Percentiles rank a stretch among this genome's conserved stretches.
Evolutionary conservation across 2,888 invertebrate genomes (phyloP).

Genomic region (Folsomia manolachei): DNA sequence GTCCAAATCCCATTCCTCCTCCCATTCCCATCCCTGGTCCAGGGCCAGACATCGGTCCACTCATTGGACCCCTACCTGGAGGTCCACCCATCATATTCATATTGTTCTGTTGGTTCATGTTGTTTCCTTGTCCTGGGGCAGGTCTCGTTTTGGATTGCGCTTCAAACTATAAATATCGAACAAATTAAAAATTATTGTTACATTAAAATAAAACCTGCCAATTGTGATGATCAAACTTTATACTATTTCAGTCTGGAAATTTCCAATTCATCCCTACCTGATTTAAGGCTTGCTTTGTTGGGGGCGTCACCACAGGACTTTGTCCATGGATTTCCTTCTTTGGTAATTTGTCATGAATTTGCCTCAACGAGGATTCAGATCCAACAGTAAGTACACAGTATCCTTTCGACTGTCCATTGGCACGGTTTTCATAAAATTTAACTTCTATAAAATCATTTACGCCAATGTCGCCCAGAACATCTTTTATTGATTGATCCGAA

Average conservation of each 20-base stretch:
- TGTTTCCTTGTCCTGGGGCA: constrained; percentile 66
- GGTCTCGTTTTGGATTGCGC: constrained; percentile 88
- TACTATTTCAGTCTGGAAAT: too few species aligned
- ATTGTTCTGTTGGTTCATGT: constrained; percentile 27
- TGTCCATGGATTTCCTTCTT: constrained; percentile 95
- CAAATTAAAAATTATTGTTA: background rate
- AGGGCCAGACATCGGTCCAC: constrained; percentile 12
- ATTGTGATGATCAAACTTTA: too few species aligned
- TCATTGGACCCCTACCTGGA: constrained; percentile 28
- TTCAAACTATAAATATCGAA: constrained; percentile 68
- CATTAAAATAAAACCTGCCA: constrained; percentile 7
- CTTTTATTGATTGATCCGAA: constrained; percentile 91
- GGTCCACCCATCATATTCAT: constrained; percentile 24
- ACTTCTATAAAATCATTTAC: constrained; percentile 94
- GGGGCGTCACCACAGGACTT: constrained; percentile 88
- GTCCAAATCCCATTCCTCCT: constrained; percentile 46
- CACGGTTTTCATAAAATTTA: constrained; percentile 98
- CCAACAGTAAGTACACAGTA: constrained; percentile 94
- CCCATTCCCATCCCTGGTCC: constrained; percentile 39
- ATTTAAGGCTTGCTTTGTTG: constrained; percentile 81
- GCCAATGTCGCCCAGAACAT: constrained; percentile 82
- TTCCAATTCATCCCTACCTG: constrained; percentile 58
- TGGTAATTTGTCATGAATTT: constrained; percentile 89
- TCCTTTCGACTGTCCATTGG: constrained; percentile 97
- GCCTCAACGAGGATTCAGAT: constrained; percentile 83